Percentiles rank a stretch among this genome's conserved stretches.
Evolutionary conservation across 2,888 invertebrate genomes (phyloP).

Genomic region (Ischnura elegans): DNA sequence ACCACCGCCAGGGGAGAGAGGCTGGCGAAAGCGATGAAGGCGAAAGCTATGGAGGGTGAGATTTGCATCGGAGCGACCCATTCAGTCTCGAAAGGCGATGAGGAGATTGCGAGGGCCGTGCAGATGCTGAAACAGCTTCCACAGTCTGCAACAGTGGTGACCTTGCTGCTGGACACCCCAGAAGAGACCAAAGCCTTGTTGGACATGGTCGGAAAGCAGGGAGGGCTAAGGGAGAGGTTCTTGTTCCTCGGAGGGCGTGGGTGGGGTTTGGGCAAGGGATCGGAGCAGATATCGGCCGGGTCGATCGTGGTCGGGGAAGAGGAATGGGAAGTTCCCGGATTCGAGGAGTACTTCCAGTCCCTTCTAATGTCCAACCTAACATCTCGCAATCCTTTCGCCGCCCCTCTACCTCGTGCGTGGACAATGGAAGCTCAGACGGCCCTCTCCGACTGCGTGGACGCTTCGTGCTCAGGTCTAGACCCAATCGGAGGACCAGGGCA

Average conservation of each 20-base stretch:
- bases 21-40: background rate
- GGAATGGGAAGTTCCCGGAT: conserved; percentile 57
- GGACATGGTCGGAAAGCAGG: conserved; percentile 74
- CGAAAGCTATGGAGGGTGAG: conserved; percentile 26
- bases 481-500: background rate
- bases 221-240: conserved; percentile 73
- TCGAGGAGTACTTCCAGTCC: conserved; percentile 69
- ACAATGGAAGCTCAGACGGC: background rate
- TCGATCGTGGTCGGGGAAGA: conserved; percentile 43
- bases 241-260: conserved; percentile 71
- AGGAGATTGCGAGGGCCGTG: conserved; percentile 69
- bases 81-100: conserved; percentile 28
- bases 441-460: background rate
- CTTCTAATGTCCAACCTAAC: background rate
- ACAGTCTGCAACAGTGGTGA: conserved; percentile 73
- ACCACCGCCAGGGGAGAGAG: conserved; percentile 46
- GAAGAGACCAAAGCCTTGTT: conserved; percentile 74
- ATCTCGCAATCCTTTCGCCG: background rate
- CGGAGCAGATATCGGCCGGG: conserved; percentile 54
- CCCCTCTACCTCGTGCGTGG: conserved; percentile 42
- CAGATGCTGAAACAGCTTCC: conserved; percentile 69
- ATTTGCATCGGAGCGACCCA: conserved; percentile 40
- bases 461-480: background rate
- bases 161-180: conserved; percentile 75
- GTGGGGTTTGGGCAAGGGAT: conserved; percentile 29